Percentiles rank a stretch among this genome's conserved stretches.
These are phyloP conservation scores for Lathamus discolor DNA, from an alignment of 2,113 vertebrate genomes.

Conservation along the genomic window DNA sequence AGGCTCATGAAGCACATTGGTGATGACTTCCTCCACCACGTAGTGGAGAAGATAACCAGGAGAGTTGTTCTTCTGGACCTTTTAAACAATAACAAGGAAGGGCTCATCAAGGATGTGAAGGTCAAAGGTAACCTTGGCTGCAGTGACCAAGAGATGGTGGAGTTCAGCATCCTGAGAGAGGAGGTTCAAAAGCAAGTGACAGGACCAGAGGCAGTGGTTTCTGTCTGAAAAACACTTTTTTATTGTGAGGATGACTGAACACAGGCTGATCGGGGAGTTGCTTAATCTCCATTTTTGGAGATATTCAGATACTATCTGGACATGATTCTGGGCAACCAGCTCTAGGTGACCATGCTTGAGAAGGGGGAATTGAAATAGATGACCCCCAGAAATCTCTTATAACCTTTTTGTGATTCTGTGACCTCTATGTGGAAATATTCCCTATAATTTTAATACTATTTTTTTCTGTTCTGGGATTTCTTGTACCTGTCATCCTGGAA, in stretches of 20 bases:
- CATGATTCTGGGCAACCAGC: background rate
- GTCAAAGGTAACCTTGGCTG: background rate
- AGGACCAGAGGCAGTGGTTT: background rate
- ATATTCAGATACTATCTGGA: background rate
- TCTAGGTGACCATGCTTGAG: background rate
- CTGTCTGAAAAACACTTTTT: background rate
- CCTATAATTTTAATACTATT: background rate
- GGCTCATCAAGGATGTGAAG: background rate
- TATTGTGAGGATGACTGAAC: background rate
- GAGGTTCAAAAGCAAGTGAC: background rate
- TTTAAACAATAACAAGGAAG: background rate
- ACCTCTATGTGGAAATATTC: background rate
- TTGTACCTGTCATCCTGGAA: background rate
- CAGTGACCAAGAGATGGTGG: background rate
- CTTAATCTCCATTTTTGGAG: background rate
- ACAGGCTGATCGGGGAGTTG: background rate
- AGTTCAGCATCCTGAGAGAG: background rate
- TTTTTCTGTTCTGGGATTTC: background rate
- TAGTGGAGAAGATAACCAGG: background rate
- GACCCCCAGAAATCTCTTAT: background rate
- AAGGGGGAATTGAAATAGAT: background rate
- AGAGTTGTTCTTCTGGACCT: background rate
- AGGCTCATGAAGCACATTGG: background rate
- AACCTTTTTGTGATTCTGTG: background rate
- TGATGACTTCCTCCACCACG: background rate